A percentile compares a stretch with the other conserved stretches of the same genome.
phyloP scores from a whole-genome alignment of 2,113 vertebrate species.

The Tyto alba region DNA sequence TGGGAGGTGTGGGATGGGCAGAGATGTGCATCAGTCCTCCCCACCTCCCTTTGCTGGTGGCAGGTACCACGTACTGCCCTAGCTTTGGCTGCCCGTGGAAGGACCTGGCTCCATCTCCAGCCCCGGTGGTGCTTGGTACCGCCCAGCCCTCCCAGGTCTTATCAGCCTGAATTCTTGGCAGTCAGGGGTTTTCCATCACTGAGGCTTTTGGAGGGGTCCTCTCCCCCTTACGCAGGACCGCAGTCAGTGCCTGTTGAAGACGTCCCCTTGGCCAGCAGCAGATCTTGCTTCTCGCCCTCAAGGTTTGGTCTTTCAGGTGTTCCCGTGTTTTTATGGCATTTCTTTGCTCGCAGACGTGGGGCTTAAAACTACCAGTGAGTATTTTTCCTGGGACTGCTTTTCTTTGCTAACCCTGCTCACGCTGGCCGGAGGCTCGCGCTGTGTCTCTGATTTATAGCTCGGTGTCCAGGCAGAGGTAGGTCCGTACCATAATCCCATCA shows the following conservation, averaged over 20 bases:
- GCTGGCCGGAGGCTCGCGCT: accelerated
- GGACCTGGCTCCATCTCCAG: not conserved
- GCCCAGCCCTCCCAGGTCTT: not conserved
- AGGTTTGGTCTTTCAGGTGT: not conserved
- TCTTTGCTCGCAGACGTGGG: accelerated
- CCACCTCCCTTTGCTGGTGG: not conserved
- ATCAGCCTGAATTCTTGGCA: conserved; percentile 4
- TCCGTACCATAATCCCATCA: not conserved
- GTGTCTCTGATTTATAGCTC: not conserved
- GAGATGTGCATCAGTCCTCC: not conserved
- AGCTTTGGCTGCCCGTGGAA: not conserved
- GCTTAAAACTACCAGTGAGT: not conserved
- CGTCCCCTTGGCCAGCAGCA: not conserved
- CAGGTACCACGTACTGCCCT: not conserved
- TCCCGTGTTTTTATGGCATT: not conserved
- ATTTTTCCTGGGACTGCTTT: not conserved
- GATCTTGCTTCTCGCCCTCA: not conserved
- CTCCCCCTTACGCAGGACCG: not conserved
- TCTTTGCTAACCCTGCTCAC: not conserved
- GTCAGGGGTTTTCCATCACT: not conserved
- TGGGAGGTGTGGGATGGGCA: not conserved
- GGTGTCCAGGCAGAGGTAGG: not conserved
- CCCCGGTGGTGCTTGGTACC: not conserved
- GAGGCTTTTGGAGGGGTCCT: not conserved
- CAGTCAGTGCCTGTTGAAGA: not conserved